Conservation (phyloP, 2,113 vertebrate genomes). For the Dinomys branickii region DNA sequence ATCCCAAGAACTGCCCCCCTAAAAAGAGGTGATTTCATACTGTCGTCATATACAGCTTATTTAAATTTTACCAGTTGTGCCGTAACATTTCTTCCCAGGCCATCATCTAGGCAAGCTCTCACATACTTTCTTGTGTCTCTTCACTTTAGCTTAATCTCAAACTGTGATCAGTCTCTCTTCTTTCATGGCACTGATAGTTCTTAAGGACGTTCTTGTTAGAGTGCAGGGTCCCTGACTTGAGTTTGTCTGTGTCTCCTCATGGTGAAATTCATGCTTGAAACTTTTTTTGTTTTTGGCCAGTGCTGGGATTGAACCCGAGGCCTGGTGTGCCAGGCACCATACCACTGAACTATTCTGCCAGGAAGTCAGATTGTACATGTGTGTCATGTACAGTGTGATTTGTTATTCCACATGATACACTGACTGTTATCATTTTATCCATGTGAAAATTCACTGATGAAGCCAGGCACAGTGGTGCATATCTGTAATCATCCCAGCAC, state of each 20-base stretch:
- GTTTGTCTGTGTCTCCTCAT: slow-evolving; percentile 3
- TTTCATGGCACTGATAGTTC: neutral
- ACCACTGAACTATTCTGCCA: neutral
- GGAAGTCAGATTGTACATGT: neutral
- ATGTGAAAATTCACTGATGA: slow-evolving; percentile 17
- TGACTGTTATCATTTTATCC: neutral
- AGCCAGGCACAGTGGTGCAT: neutral
- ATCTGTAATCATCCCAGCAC: neutral
- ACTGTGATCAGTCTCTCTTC: neutral
- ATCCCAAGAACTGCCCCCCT: no score
- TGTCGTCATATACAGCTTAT: neutral
- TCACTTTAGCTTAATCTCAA: neutral
- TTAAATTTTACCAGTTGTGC: neutral
- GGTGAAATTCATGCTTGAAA: neutral
- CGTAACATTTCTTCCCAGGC: neutral
- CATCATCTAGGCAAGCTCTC: neutral
- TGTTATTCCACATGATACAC: neutral
- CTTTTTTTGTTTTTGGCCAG: no score
- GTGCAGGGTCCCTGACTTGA: neutral
- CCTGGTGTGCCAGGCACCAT: neutral
- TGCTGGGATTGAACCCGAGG: neutral
- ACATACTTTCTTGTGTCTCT: neutral
- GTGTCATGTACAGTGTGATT: neutral
- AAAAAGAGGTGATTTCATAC: neutral
- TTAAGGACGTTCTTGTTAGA: neutral